Conservation (phyloP, 2,797 vertebrate species). For the Acestrorhynchus altus region DNA sequence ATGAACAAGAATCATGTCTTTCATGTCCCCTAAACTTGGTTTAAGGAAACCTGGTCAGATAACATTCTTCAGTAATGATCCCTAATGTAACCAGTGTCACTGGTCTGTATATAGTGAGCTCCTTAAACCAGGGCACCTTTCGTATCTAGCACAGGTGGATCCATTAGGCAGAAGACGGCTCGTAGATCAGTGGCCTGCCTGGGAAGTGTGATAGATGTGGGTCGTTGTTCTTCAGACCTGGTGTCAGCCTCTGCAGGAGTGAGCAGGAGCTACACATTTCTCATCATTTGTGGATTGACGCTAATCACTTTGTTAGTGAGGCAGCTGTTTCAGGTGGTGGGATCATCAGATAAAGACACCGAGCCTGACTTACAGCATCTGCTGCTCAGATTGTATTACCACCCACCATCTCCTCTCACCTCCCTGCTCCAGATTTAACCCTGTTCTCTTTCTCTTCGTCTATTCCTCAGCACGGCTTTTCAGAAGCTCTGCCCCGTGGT, state of each 20-base stretch:
- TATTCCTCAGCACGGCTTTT: no score
- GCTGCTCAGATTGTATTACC: slow-evolving; percentile 22
- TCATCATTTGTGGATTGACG: slow-evolving; percentile 41
- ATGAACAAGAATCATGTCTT: no score
- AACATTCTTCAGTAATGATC: no score
- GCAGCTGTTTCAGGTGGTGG: slow-evolving; percentile 48
- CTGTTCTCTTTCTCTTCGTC: background rate
- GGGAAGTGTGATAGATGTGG: background rate
- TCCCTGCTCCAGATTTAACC: slow-evolving; percentile 18
- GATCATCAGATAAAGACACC: slow-evolving; percentile 33
- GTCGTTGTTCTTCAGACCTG: background rate
- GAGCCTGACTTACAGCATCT: slow-evolving; percentile 50
- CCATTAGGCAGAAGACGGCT: background rate
- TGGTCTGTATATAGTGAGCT: background rate
- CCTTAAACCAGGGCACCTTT: background rate
- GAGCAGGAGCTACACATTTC: slow-evolving; percentile 3
- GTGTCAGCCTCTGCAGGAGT: background rate
- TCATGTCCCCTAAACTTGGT: no score
- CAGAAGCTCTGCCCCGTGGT: no score
- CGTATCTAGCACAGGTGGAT: background rate
- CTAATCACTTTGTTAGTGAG: slow-evolving; percentile 43
- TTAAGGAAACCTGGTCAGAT: no score
- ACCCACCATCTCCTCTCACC: slow-evolving; percentile 13
- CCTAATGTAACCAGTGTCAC: background rate
- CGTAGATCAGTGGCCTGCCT: background rate